Evolutionary conservation across 2,888 invertebrate species (phyloP).

Genomic region (Pyrrhosoma nymphula): DNA sequence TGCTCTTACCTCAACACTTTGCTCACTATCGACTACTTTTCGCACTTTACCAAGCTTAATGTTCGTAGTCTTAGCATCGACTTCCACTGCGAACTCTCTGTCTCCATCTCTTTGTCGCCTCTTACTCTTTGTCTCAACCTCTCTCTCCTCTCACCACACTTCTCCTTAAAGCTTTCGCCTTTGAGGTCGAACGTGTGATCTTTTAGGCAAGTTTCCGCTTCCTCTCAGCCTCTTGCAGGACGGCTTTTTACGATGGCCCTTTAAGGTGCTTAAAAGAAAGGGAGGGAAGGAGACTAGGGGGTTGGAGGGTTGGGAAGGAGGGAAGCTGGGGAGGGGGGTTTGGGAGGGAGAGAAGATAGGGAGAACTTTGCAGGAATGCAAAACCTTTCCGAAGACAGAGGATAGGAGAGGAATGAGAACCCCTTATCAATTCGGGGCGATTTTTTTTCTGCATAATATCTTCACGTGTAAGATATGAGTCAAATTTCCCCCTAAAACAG

Average conservation of each 20-base stretch:
- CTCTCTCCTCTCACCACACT: not conserved
- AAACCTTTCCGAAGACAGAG: not conserved
- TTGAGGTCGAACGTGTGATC: not conserved
- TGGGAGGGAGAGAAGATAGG: not conserved
- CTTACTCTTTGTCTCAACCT: not conserved
- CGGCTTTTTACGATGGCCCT: not conserved
- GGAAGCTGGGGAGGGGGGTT: not conserved
- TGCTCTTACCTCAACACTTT: too few species aligned
- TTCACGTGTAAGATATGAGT: not conserved
- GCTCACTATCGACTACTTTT: too few species aligned
- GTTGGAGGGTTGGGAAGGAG: not conserved
- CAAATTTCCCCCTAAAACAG: not conserved
- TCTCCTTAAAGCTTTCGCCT: not conserved
- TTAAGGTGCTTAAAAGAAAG: slow-evolving; percentile 23
- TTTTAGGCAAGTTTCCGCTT: not conserved
- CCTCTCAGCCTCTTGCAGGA: not conserved
- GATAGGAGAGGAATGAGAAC: not conserved
- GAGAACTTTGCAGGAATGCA: not conserved
- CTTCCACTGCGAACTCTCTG: not conserved
- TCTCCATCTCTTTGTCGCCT: not conserved
- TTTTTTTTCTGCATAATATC: not conserved
- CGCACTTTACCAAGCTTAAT: too few species aligned
- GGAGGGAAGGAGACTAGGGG: not conserved
- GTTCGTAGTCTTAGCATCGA: too few species aligned
- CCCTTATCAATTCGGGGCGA: not conserved